A percentile compares a stretch with the other conserved stretches of the same genome.
Conservation (phyloP, 2,113 vertebrate genomes). For the Cynocephalus volans region DNA sequence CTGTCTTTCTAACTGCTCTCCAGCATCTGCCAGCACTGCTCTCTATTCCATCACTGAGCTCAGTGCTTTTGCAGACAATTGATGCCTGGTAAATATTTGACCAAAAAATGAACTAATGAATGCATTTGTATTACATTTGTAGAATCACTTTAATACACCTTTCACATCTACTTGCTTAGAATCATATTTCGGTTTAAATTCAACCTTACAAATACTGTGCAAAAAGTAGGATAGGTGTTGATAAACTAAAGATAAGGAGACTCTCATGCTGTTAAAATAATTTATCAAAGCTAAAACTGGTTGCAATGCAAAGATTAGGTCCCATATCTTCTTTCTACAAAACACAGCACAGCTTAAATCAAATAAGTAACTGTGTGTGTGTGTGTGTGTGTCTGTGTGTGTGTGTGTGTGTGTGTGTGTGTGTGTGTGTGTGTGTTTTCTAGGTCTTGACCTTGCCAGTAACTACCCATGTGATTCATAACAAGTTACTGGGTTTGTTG, state of each 20-base stretch:
- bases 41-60: neutral
- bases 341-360: neutral
- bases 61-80: neutral
- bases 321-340: neutral
- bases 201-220: neutral
- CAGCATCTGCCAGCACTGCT: neutral
- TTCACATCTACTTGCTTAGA: neutral
- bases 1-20: neutral
- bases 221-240: neutral
- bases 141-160: neutral
- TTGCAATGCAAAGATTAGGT: neutral
- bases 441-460: neutral
- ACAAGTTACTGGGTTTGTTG: neutral
- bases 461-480: neutral
- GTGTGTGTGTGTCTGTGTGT: neutral
- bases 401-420: no score
- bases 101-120: neutral
- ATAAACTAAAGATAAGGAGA: neutral
- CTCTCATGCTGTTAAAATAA: neutral
- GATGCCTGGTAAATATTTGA: neutral
- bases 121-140: neutral
- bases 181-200: neutral
- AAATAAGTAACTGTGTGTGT: neutral
- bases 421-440: neutral
- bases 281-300: neutral